Percentiles rank a stretch among this genome's conserved stretches.
These are phyloP conservation scores for Pangasius mekongensis DNA, from an alignment of 2,797 vertebrate genomes.

Conservation along the genomic window DNA sequence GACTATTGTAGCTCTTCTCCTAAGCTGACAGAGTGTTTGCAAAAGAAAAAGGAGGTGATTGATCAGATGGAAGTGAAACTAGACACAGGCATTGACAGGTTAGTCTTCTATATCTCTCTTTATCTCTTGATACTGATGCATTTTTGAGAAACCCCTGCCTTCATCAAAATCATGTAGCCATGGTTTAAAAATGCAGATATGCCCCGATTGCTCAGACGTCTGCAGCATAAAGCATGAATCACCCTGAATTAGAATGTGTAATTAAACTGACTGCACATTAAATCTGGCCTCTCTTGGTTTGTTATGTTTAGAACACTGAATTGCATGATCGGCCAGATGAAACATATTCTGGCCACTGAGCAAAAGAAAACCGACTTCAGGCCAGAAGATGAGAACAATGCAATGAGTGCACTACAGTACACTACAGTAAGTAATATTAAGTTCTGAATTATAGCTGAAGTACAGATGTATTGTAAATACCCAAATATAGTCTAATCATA, in stretches of 20 bases:
- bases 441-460: neutral
- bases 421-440: conserved; percentile 86
- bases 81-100: conserved; percentile 96
- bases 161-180: neutral
- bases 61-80: conserved; percentile 99
- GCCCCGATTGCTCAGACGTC: neutral
- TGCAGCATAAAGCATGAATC: neutral
- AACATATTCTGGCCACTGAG: conserved; percentile 92
- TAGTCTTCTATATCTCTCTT: conserved; percentile 61
- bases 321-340: conserved; percentile 99
- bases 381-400: conserved; percentile 97
- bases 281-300: neutral
- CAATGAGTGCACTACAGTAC: conserved; percentile 89
- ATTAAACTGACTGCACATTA: neutral
- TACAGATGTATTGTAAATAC: neutral
- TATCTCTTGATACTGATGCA: neutral
- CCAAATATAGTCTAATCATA: neutral
- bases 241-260: neutral
- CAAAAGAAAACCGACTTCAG: conserved; percentile 99
- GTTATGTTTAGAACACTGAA: conserved; percentile 88
- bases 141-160: neutral
- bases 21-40: conserved; percentile 96
- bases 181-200: neutral
- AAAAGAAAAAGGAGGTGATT: conserved; percentile 99
- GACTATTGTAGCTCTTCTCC: conserved; percentile 86